Evolutionary conservation across 1,140 invertebrate genomes (phyloP).

Genomic region (Pseudomyrmex cubaensis): DNA sequence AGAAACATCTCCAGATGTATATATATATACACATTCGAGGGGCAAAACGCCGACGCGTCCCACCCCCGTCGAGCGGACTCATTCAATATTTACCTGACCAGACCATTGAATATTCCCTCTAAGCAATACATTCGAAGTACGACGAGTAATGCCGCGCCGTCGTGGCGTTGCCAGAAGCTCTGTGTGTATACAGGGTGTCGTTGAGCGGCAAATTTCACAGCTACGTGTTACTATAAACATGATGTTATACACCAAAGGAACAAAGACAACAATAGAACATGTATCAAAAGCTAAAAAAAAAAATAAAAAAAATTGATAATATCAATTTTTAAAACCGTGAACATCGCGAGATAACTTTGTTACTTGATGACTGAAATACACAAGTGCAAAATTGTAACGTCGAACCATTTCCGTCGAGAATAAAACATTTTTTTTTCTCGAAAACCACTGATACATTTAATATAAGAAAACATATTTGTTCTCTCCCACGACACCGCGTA

Average conservation of each 20-base stretch:
- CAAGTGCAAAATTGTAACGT: too few species aligned
- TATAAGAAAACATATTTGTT: too few species aligned
- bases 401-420: too few species aligned
- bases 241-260: too few species aligned
- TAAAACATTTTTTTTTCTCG: too few species aligned
- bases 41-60: not conserved
- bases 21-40: conserved; percentile 8
- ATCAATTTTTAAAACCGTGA: too few species aligned
- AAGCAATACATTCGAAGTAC: conserved; percentile 76
- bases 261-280: too few species aligned
- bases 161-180: conserved; percentile 32
- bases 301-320: too few species aligned
- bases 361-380: too few species aligned
- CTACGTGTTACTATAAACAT: not conserved
- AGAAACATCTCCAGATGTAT: not conserved
- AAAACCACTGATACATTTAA: too few species aligned
- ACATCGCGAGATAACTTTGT: too few species aligned
- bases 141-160: conserved; percentile 69
- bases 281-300: too few species aligned
- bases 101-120: conserved; percentile 79
- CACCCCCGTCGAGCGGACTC: conserved; percentile 56
- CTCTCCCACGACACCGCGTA: conserved; percentile 46
- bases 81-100: conserved; percentile 80
- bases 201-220: not conserved
- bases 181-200: conserved; percentile 44